These are phyloP conservation scores for Ramphastos sulfuratus DNA, from an alignment of 2,113 vertebrate genomes.

Conservation along the genomic window DNA sequence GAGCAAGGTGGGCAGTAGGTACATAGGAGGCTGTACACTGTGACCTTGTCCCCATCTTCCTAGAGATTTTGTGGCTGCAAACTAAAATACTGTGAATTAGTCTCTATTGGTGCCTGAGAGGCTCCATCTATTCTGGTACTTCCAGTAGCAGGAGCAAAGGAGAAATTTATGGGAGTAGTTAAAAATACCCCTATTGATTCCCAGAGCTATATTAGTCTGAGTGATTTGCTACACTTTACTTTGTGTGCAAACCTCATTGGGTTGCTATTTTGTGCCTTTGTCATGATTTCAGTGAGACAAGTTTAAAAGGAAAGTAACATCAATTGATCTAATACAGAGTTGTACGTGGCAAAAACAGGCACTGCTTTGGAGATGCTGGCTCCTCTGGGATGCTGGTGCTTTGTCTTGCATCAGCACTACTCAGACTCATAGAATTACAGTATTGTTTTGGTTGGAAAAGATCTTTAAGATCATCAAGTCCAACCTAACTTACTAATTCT, in stretches of 20 bases:
- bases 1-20: neutral
- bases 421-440: no score
- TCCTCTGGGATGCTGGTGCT: neutral
- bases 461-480: no score
- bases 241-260: neutral
- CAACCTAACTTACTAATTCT: no score
- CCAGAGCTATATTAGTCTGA: neutral
- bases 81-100: neutral
- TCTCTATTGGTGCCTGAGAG: neutral
- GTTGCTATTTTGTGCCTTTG: conserved; percentile 1
- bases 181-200: conserved; percentile 33
- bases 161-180: neutral
- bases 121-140: neutral
- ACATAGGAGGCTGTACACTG: accelerated
- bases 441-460: no score
- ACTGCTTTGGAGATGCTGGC: neutral
- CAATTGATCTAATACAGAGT: neutral
- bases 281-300: neutral
- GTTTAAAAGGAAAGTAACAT: neutral
- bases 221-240: neutral
- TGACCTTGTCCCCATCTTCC: neutral
- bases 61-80: neutral
- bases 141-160: neutral
- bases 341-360: neutral
- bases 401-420: neutral